These are phyloP conservation scores for Falcunculus frontatus DNA, from an alignment of 2,113 vertebrate genomes.

Conservation along the genomic window DNA sequence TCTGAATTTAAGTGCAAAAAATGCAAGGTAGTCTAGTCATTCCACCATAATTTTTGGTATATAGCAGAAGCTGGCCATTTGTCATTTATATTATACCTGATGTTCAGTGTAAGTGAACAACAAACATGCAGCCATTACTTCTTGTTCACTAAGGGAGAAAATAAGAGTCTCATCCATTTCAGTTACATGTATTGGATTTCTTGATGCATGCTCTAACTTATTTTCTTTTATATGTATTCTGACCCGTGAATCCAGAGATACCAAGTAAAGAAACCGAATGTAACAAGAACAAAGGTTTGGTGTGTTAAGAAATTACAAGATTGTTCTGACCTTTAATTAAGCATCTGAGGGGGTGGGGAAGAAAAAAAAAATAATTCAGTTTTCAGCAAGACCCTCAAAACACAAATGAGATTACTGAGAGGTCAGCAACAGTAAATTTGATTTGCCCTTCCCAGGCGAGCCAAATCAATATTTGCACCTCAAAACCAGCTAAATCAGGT, in stretches of 20 bases:
- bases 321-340: not conserved
- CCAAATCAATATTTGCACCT: not conserved
- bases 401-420: not conserved
- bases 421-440: not conserved
- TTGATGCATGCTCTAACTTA: not conserved
- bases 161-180: not conserved
- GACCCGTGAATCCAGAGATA: not conserved
- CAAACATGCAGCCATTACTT: not conserved
- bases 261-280: not conserved
- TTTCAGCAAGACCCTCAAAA: not conserved
- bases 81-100: not conserved
- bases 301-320: not conserved
- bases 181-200: not conserved
- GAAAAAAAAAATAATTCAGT: fast-evolving
- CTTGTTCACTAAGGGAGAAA: not conserved
- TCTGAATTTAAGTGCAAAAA: not conserved
- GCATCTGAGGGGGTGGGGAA: fast-evolving
- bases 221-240: not conserved
- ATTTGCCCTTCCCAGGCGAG: not conserved
- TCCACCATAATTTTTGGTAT: not conserved
- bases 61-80: not conserved
- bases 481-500: not conserved
- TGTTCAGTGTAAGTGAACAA: not conserved
- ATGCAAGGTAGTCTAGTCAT: not conserved
- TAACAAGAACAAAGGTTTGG: not conserved